Evolutionary conservation across 2,113 vertebrate genomes (phyloP).

Genomic region (Sus scrofa): T2T-Sscrofa CM000823.6:17603501-17604000

Average conservation of each 20-base stretch:
- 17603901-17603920: not conserved
- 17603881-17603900: not conserved
- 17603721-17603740: slow-evolving; percentile 33
- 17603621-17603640: not conserved
- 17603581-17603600: slow-evolving; percentile 19
- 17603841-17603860: slow-evolving; percentile 58
- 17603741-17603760: slow-evolving; percentile 50
- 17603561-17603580: slow-evolving; percentile 44
- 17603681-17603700: slow-evolving; percentile 35
- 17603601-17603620: slow-evolving; percentile 38
- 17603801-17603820: slow-evolving; percentile 52
- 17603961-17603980: not conserved
- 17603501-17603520: not conserved
- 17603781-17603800: slow-evolving; percentile 8
- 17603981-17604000: slow-evolving; percentile 10
- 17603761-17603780: slow-evolving; percentile 45
- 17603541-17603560: slow-evolving; percentile 45
- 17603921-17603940: not conserved
- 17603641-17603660: slow-evolving; percentile 24
- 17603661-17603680: slow-evolving; percentile 55
- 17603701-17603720: not conserved
- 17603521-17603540: slow-evolving; percentile 14
- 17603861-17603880: slow-evolving; percentile 25
- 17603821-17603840: slow-evolving; percentile 61
- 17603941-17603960: not conserved